A percentile compares a stretch with the other conserved stretches of the same genome.
Evolutionary conservation across 2,888 invertebrate species (phyloP).

Genomic region (Amphipoea lucens): DNA sequence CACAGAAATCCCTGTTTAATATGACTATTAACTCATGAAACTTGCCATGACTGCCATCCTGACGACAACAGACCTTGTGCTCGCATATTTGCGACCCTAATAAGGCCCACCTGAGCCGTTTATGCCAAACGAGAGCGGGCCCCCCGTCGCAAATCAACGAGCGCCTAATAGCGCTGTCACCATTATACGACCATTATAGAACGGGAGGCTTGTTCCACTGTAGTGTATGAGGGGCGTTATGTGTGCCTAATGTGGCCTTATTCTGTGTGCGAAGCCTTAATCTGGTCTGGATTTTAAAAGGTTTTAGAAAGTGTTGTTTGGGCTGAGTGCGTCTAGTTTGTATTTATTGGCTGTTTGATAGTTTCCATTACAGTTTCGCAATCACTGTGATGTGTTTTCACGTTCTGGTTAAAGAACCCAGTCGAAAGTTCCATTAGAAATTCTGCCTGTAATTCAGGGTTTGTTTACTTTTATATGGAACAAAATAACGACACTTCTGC

Average conservation of each 20-base stretch:
- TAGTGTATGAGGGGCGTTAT: slow-evolving; percentile 70
- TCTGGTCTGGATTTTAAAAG: slow-evolving; percentile 61
- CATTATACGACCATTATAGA: slow-evolving; percentile 74
- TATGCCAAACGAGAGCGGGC: slow-evolving; percentile 66
- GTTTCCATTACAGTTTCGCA: slow-evolving; percentile 22
- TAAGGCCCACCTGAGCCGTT: slow-evolving; percentile 64
- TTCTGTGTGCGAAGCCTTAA: slow-evolving; percentile 60
- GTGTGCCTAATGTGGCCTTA: slow-evolving; percentile 69
- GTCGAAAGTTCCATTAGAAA: not conserved
- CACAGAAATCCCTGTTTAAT: slow-evolving; percentile 28
- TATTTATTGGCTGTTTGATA: slow-evolving; percentile 40
- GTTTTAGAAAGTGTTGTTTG: slow-evolving; percentile 61
- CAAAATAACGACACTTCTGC: not conserved
- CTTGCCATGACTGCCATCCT: slow-evolving; percentile 47
- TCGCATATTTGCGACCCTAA: slow-evolving; percentile 64
- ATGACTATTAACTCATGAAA: slow-evolving; percentile 51
- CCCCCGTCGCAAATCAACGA: slow-evolving; percentile 65
- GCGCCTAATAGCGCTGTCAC: slow-evolving; percentile 73
- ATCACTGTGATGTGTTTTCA: slow-evolving; percentile 35
- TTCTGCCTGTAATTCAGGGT: not conserved
- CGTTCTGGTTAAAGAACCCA: not conserved
- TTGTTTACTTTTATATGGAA: slow-evolving; percentile 6
- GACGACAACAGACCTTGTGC: slow-evolving; percentile 53
- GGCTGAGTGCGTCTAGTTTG: slow-evolving; percentile 43
- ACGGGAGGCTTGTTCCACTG: slow-evolving; percentile 69